phyloP scores from a whole-genome alignment of 2,113 vertebrate species.

The Regulus satrapa region DNA sequence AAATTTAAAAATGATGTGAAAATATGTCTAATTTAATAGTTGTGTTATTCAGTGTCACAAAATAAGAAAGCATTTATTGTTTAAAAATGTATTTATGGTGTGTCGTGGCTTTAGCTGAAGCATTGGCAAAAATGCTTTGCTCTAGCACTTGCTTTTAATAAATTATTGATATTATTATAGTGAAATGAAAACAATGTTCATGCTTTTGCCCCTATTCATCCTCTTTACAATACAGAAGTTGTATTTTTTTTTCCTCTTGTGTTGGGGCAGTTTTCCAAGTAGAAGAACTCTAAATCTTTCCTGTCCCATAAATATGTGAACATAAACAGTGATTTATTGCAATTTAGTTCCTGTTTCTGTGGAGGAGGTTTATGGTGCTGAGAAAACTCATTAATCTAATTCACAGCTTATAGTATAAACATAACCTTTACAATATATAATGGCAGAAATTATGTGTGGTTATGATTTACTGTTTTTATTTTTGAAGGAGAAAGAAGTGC shows the following conservation, averaged over 20 bases:
- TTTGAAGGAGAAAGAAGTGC: slow-evolving; percentile 58
- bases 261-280: slow-evolving; percentile 57
- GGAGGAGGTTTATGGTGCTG: slow-evolving; percentile 72
- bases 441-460: slow-evolving; percentile 66
- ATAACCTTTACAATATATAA: slow-evolving; percentile 78
- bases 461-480: slow-evolving; percentile 72
- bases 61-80: neutral
- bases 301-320: slow-evolving; percentile 71
- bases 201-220: slow-evolving; percentile 37
- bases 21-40: neutral
- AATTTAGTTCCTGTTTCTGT: slow-evolving; percentile 75
- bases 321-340: slow-evolving; percentile 76
- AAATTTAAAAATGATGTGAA: neutral
- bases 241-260: slow-evolving; percentile 62
- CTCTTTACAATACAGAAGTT: slow-evolving; percentile 16
- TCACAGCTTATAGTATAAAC: slow-evolving; percentile 75
- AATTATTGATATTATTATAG: slow-evolving; percentile 51
- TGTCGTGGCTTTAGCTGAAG: slow-evolving; percentile 28
- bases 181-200: slow-evolving; percentile 28
- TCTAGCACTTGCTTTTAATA: slow-evolving; percentile 56
- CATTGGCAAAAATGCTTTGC: neutral
- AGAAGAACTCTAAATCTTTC: slow-evolving; percentile 69
- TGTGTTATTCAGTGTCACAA: neutral
- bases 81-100: neutral
- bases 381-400: slow-evolving; percentile 81